Percentiles rank a stretch among this genome's conserved stretches.
Conservation (phyloP, 2,888 invertebrate genomes). For the Phorcus lineatus region DNA sequence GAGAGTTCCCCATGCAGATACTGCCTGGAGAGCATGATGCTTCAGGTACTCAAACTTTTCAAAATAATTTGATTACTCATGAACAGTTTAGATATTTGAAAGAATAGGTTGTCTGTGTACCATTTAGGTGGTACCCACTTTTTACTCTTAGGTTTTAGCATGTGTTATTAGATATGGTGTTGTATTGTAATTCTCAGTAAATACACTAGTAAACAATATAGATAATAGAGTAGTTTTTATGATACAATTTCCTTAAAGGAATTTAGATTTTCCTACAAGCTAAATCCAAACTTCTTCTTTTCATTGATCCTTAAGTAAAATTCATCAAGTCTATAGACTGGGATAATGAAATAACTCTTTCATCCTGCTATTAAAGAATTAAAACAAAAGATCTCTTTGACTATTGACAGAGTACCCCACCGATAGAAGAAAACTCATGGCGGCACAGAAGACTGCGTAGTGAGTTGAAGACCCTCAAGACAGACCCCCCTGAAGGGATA, state of each 20-base stretch:
- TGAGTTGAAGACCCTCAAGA: conserved; percentile 80
- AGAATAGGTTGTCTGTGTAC: background rate
- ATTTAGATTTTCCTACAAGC: no score
- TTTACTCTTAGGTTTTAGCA: background rate
- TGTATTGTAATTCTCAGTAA: no score
- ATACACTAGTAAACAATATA: no score
- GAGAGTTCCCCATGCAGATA: conserved; percentile 90
- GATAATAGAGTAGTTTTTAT: no score
- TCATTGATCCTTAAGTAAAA: no score
- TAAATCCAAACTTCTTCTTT: no score
- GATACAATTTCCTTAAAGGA: no score
- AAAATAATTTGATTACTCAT: no score
- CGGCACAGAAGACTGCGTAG: conserved; percentile 86
- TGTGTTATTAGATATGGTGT: background rate
- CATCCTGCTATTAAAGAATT: no score
- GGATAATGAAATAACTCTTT: no score
- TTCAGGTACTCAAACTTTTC: conserved; percentile 76
- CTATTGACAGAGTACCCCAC: conserved; percentile 70
- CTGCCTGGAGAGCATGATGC: conserved; percentile 90
- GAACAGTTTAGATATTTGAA: background rate
- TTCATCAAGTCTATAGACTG: no score
- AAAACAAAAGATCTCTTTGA: background rate
- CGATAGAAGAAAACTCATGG: conserved; percentile 86
- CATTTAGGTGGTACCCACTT: background rate
- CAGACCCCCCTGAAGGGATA: conserved; percentile 90